Conservation (phyloP, 2,113 vertebrate genomes). For the Bufo bufo region DNA sequence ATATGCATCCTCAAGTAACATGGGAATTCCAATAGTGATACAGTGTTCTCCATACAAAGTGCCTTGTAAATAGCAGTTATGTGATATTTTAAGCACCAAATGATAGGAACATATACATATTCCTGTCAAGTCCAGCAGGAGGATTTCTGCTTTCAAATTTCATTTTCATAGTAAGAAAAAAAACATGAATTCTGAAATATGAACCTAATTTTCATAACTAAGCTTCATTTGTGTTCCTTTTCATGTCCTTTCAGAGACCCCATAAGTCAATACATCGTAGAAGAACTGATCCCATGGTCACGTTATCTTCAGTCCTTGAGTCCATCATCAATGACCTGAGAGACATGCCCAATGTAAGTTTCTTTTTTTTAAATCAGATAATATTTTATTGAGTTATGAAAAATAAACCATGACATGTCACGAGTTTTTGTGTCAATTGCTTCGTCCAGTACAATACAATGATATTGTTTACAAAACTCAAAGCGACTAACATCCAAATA, state of each 20-base stretch:
- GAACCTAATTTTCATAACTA: background rate
- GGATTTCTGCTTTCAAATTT: too few relatives aligned
- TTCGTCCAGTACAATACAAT: too few relatives aligned
- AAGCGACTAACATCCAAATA: too few relatives aligned
- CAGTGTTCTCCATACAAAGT: too few relatives aligned
- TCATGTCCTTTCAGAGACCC: constrained; percentile 79
- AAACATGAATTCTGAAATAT: too few relatives aligned
- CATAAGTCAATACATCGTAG: constrained; percentile 97
- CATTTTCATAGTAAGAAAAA: too few relatives aligned
- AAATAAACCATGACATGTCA: too few relatives aligned
- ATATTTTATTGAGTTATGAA: background rate
- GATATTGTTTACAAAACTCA: too few relatives aligned
- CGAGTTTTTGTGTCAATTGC: too few relatives aligned
- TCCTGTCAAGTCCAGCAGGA: background rate
- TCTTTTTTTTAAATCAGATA: too few relatives aligned
- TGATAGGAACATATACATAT: background rate
- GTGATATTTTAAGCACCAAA: background rate
- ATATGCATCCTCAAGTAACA: background rate
- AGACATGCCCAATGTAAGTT: constrained; percentile 90
- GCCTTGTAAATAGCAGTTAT: background rate
- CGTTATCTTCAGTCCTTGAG: constrained; percentile 91
- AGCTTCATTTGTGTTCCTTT: background rate
- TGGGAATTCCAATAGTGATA: too few relatives aligned
- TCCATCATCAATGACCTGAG: constrained; percentile 97
- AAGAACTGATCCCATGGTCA: constrained; percentile 97